phyloP scores from a whole-genome alignment of 2,888 invertebrate genomes.

The Sabatieria punctata region DNA sequence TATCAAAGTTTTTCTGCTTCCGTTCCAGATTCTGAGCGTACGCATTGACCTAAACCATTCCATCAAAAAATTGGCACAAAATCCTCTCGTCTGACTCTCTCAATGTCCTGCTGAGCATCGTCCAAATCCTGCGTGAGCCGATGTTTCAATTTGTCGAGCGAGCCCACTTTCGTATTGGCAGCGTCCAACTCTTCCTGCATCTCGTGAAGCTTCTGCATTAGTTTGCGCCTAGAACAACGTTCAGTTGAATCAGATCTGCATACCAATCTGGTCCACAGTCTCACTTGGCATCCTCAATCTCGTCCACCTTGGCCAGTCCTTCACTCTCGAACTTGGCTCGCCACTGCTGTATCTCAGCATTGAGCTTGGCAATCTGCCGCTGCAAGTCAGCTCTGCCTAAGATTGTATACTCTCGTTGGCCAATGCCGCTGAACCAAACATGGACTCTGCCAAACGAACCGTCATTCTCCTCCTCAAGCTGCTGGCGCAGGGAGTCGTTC shows the following conservation, averaged over 20 bases:
- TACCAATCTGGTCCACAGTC: neutral
- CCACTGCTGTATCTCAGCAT: slow-evolving; percentile 88
- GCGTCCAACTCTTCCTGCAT: slow-evolving; percentile 92
- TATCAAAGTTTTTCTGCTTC: slow-evolving; percentile 99
- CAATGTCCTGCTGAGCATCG: slow-evolving; percentile 77
- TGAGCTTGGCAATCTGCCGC: slow-evolving; percentile 92
- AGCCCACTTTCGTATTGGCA: slow-evolving; percentile 70
- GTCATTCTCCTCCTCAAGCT: slow-evolving; percentile 96
- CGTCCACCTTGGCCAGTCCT: slow-evolving; percentile 53
- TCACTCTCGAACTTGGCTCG: slow-evolving; percentile 94
- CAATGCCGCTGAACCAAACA: too few species aligned
- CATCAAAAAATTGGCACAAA: too few species aligned
- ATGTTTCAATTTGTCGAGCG: slow-evolving; percentile 92
- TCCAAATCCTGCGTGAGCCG: slow-evolving; percentile 90
- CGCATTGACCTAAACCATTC: slow-evolving; percentile 46
- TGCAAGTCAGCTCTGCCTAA: slow-evolving; percentile 93
- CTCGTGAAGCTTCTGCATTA: slow-evolving; percentile 57
- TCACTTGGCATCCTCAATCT: slow-evolving; percentile 33
- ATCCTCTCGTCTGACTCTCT: slow-evolving; percentile 78
- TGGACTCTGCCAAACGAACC: too few species aligned
- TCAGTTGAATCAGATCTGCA: neutral
- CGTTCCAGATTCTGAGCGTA: slow-evolving; percentile 85
- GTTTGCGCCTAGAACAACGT: slow-evolving; percentile 20
- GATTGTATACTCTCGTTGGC: too few species aligned
- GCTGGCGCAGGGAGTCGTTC: slow-evolving; percentile 93